Percentiles rank a stretch among this genome's conserved stretches.
Evolutionary conservation across 2,797 vertebrate genomes (phyloP).

Genomic region (Bradypus variegatus): DNA sequence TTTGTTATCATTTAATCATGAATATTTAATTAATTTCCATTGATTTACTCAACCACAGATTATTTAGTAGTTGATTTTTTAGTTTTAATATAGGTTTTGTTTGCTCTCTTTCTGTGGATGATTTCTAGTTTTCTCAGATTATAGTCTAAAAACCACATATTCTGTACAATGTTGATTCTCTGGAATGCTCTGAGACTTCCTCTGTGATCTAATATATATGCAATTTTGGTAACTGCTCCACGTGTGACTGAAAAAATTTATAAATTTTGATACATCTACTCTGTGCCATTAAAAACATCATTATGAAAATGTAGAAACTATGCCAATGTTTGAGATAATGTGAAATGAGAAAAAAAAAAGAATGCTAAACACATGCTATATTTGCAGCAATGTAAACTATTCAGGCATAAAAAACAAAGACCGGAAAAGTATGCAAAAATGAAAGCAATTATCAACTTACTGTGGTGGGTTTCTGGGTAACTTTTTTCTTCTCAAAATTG

Average conservation of each 20-base stretch:
- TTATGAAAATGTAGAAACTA: slow-evolving; percentile 49
- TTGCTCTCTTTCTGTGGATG: background rate
- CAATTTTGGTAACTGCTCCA: slow-evolving; percentile 17
- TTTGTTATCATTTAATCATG: slow-evolving; percentile 8
- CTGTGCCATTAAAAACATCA: slow-evolving; percentile 29
- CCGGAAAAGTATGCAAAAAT: slow-evolving; percentile 36
- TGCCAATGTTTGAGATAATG: slow-evolving; percentile 21
- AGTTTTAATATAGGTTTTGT: slow-evolving; percentile 1
- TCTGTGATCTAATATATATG: slow-evolving; percentile 17
- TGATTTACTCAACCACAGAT: slow-evolving; percentile 29
- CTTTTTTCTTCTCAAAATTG: slow-evolving; percentile 39
- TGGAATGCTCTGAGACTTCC: slow-evolving; percentile 24
- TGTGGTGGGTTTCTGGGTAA: background rate
- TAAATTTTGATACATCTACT: slow-evolving; percentile 21
- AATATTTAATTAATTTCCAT: slow-evolving; percentile 52
- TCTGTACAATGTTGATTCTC: background rate
- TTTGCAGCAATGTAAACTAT: background rate
- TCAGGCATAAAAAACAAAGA: slow-evolving; percentile 38
- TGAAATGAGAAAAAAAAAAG: slow-evolving; percentile 10
- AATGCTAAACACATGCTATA: background rate
- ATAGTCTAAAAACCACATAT: background rate
- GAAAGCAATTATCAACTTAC: background rate
- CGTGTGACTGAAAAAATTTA: slow-evolving; percentile 9
- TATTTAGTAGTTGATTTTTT: slow-evolving; percentile 49
- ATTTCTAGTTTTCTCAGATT: slow-evolving; percentile 19